Evolutionary conservation across 2,113 vertebrate species (phyloP).

Genomic region (Platichthys flesus): DNA sequence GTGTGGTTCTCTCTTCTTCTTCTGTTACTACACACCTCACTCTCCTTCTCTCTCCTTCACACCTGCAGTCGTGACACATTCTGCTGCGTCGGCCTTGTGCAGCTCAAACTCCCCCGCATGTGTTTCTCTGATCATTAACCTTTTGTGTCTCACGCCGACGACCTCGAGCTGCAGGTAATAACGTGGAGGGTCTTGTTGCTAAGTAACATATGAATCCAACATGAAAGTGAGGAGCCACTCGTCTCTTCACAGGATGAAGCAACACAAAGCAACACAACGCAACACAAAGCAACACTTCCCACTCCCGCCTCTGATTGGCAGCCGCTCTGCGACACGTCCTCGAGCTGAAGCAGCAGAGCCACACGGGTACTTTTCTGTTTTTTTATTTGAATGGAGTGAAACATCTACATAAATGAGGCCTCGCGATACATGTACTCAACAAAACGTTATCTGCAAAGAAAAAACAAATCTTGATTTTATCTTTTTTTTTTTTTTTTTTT

Average conservation of each 20-base stretch:
- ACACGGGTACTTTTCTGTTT: conserved; percentile 52
- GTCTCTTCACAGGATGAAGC: background rate
- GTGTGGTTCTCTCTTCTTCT: no score
- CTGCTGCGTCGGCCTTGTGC: no score
- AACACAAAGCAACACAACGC: background rate
- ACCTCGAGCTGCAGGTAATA: conserved; percentile 30
- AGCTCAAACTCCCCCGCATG: no score
- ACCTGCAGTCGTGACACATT: no score
- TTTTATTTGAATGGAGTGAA: conserved; percentile 83
- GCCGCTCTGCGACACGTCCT: conserved; percentile 76
- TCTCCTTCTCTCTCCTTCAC: no score
- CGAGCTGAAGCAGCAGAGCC: conserved; percentile 74
- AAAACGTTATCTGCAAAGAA: conserved; percentile 55
- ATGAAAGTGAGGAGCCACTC: conserved; percentile 33
- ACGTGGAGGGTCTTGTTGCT: conserved; percentile 55
- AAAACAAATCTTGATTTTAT: conserved; percentile 33
- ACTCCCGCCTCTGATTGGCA: conserved; percentile 47
- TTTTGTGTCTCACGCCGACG: background rate
- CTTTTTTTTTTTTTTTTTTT: conserved; percentile 31
- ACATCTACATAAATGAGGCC: conserved; percentile 82
- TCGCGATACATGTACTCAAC: conserved; percentile 75
- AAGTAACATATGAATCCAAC: conserved; percentile 47
- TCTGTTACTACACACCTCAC: no score
- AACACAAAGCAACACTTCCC: conserved; percentile 49
- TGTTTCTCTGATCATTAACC: background rate